phyloP scores from a whole-genome alignment of 2,113 vertebrate species.

The Lasiurus cinereus region DNA sequence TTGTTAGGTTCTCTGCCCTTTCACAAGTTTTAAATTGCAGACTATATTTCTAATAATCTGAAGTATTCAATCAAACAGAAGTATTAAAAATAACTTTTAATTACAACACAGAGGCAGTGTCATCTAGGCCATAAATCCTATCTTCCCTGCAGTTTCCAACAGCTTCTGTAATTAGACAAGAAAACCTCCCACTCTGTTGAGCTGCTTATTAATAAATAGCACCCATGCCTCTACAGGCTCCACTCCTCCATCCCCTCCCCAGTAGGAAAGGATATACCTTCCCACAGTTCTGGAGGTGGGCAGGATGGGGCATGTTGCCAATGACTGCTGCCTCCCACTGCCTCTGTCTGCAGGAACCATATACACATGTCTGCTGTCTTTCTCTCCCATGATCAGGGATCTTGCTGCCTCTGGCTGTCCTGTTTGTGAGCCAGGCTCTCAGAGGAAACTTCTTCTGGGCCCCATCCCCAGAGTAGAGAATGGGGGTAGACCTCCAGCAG shows the following conservation, averaged over 20 bases:
- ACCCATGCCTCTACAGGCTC: constrained; percentile 11
- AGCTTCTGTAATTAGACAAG: constrained; percentile 80
- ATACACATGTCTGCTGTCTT: background rate
- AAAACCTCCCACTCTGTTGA: constrained; percentile 72
- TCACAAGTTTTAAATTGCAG: constrained; percentile 63
- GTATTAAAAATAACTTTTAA: constrained; percentile 84
- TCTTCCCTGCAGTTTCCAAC: constrained; percentile 66
- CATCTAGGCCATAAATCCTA: constrained; percentile 73
- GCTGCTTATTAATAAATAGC: constrained; percentile 75
- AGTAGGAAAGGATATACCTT: background rate
- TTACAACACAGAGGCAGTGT: constrained; percentile 76
- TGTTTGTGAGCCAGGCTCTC: background rate
- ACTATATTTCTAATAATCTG: constrained; percentile 67
- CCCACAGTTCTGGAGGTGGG: background rate
- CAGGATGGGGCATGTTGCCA: accelerated
- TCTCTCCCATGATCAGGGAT: background rate
- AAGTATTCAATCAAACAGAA: constrained; percentile 67
- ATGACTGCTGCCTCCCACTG: background rate
- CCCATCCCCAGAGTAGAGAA: background rate
- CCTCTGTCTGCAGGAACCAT: background rate
- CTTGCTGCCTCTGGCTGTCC: background rate
- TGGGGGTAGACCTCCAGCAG: background rate
- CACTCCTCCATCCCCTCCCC: background rate
- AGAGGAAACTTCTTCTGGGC: background rate
- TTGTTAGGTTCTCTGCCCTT: constrained; percentile 51